A percentile compares a stretch with the other conserved stretches of the same genome.
Conservation (phyloP, 2,113 vertebrate genomes). For the Gallinago jamesoni region DNA sequence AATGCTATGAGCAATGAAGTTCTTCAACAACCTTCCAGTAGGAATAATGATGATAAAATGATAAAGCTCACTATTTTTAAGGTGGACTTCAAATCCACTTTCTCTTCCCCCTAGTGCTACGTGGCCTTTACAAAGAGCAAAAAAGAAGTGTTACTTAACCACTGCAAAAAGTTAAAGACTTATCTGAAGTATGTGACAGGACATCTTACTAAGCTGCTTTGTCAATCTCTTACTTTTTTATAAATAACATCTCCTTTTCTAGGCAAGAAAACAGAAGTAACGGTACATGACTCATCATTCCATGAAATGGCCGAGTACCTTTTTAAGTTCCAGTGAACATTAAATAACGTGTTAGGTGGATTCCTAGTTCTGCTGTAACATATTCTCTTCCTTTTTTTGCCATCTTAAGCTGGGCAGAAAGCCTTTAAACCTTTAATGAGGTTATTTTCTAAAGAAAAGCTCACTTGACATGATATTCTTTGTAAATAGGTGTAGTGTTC, state of each 20-base stretch:
- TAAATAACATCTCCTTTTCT: not conserved
- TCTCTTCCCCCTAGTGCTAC: not conserved
- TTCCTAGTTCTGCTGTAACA: not conserved
- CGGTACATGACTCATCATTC: not conserved
- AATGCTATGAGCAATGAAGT: not conserved
- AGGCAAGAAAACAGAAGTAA: not conserved
- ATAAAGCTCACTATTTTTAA: not conserved
- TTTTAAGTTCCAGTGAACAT: not conserved
- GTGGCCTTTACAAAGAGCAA: not conserved
- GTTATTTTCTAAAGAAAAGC: not conserved
- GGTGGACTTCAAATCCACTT: not conserved
- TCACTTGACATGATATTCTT: not conserved
- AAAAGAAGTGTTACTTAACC: not conserved
- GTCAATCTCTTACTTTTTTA: not conserved
- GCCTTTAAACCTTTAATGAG: not conserved
- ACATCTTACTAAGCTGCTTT: not conserved
- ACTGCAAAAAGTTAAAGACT: not conserved
- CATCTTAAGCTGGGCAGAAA: not conserved
- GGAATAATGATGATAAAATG: not conserved
- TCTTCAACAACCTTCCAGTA: not conserved
- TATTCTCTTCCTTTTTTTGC: not conserved
- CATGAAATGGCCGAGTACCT: not conserved
- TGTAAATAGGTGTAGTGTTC: not conserved
- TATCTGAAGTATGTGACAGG: not conserved
- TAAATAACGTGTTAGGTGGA: not conserved